These are phyloP conservation scores for Daubentonia madagascariensis DNA, from an alignment of 2,113 vertebrate genomes.

Conservation along the genomic window DNA sequence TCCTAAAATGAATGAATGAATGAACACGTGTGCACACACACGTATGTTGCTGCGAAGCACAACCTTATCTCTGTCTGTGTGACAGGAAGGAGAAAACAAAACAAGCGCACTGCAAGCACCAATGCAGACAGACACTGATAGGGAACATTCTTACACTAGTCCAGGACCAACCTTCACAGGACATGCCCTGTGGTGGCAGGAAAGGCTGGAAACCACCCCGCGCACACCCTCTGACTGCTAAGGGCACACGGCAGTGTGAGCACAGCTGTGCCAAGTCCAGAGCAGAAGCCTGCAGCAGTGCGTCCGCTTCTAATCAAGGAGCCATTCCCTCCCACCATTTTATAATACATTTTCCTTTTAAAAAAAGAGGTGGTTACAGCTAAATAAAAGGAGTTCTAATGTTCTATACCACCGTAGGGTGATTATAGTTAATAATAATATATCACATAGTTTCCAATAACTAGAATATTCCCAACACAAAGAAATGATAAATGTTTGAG, in stretches of 20 bases:
- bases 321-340: not conserved
- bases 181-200: rapidly evolving
- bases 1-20: not conserved
- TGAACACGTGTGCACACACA: not conserved
- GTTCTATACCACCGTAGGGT: not conserved
- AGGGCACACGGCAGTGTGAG: not conserved
- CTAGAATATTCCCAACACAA: not conserved
- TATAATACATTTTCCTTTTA: not conserved
- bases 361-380: not conserved
- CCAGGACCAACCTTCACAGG: not conserved
- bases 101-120: not conserved
- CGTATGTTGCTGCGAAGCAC: not conserved
- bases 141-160: not conserved
- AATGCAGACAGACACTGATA: not conserved
- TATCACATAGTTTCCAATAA: not conserved
- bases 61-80: not conserved
- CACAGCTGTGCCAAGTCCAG: no score
- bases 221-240: not conserved
- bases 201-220: not conserved
- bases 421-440: not conserved
- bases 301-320: not conserved
- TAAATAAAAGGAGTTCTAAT: not conserved
- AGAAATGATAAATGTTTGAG: not conserved
- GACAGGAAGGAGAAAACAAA: not conserved
- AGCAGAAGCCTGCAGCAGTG: no score